Conservation (phyloP, 2,797 vertebrate genomes). For the Acanthis flammea region DNA sequence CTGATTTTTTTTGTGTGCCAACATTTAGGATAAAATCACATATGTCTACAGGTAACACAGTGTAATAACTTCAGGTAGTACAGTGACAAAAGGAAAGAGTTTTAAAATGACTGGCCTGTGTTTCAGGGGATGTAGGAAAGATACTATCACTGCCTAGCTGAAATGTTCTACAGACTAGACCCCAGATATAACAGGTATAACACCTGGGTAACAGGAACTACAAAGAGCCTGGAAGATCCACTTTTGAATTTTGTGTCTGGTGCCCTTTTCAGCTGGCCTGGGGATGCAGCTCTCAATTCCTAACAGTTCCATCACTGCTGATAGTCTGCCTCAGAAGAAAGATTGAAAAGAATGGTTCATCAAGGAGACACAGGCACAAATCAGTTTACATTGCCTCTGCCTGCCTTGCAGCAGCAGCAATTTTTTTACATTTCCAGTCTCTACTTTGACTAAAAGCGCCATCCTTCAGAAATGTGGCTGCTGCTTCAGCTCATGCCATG, state of each 20-base stretch:
- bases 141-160: not conserved
- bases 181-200: not conserved
- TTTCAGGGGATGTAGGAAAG: not conserved
- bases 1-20: not conserved
- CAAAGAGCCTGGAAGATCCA: not conserved
- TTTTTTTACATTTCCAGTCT: not conserved
- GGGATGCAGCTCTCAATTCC: not conserved
- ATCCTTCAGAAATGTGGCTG: not conserved
- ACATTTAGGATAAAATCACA: not conserved
- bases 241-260: not conserved
- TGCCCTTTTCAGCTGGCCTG: not conserved
- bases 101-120: not conserved
- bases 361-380: not conserved
- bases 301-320: not conserved
- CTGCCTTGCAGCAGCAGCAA: not conserved
- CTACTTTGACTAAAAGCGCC: not conserved
- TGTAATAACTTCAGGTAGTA: not conserved
- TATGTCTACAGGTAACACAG: not conserved
- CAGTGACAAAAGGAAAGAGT: not conserved
- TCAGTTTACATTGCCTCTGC: not conserved
- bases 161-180: not conserved
- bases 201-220: not conserved
- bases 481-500: not conserved
- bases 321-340: not conserved
- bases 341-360: not conserved